Conservation (phyloP, 2,113 vertebrate genomes). For the Podilymbus podiceps region DNA sequence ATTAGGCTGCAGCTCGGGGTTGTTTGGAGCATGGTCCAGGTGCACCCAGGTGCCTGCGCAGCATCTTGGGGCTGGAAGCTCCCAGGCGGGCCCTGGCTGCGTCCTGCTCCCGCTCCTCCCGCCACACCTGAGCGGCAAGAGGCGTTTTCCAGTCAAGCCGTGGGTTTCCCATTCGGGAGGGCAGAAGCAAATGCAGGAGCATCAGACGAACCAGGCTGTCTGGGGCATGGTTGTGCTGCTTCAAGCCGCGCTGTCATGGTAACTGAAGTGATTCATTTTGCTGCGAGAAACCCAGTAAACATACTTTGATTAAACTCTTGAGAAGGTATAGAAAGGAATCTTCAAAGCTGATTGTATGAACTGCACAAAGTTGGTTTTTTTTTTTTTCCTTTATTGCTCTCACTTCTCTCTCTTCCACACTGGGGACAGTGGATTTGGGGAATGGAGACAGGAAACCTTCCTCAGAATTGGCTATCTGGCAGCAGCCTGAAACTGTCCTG, state of each 20-base stretch:
- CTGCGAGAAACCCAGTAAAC: not conserved
- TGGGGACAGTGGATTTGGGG: not conserved
- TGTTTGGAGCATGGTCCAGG: not conserved
- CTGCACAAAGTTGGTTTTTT: not conserved
- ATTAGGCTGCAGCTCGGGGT: not conserved
- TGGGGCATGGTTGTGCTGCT: not conserved
- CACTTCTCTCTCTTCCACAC: not conserved
- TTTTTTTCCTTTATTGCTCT: not conserved
- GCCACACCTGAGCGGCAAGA: accelerated
- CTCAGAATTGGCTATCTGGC: accelerated
- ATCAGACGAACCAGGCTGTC: not conserved
- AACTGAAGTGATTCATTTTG: constrained; percentile 22
- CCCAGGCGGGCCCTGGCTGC: accelerated
- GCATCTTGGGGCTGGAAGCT: not conserved
- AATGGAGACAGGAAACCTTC: not conserved
- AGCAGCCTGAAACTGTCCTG: not conserved
- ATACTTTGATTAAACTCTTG: constrained; percentile 41
- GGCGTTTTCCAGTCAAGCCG: accelerated
- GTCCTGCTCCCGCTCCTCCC: not conserved
- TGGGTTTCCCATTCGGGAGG: not conserved
- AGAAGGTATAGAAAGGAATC: not conserved
- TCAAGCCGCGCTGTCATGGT: constrained; percentile 34
- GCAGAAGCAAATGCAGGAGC: not conserved
- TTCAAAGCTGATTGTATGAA: not conserved
- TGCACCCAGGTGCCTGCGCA: not conserved